Conservation (phyloP, 2,113 vertebrate genomes). For the Monopterus albus region DNA sequence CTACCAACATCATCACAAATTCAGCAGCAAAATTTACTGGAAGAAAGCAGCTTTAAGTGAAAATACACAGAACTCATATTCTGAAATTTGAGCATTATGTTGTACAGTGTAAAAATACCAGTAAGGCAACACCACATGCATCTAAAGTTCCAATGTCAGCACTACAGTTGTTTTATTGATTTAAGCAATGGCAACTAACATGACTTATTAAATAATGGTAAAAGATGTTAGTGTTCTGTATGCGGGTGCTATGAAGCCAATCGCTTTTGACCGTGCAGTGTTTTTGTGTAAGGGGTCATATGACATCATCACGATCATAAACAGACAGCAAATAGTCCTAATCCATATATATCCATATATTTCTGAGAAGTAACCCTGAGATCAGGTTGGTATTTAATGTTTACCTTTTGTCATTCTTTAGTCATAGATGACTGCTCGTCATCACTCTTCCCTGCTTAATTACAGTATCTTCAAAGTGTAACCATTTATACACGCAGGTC, state of each 20-base stretch:
- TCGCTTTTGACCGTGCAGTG: too few species aligned
- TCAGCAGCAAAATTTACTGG: not conserved
- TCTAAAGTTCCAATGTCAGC: not conserved
- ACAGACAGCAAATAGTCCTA: too few species aligned
- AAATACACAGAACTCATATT: too few species aligned
- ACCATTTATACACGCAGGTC: conserved; percentile 5
- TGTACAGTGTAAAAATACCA: not conserved
- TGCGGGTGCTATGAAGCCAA: too few species aligned
- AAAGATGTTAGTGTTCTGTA: too few species aligned
- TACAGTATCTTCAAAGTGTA: not conserved
- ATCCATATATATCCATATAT: too few species aligned
- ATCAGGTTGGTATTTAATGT: not conserved
- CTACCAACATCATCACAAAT: not conserved
- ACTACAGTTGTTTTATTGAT: too few species aligned
- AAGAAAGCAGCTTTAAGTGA: too few species aligned
- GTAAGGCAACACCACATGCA: not conserved
- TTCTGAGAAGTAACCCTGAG: not conserved
- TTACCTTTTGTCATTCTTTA: conserved; percentile 4
- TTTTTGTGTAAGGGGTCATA: too few species aligned
- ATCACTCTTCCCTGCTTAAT: conserved; percentile 10
- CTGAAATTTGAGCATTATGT: not conserved
- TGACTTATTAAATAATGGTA: too few species aligned
- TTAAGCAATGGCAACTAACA: not conserved
- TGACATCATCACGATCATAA: too few species aligned
- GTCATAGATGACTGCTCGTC: conserved; percentile 14